These are phyloP conservation scores for Takifugu ocellatus DNA, from an alignment of 2,797 vertebrate species.

Conservation along the genomic window DNA sequence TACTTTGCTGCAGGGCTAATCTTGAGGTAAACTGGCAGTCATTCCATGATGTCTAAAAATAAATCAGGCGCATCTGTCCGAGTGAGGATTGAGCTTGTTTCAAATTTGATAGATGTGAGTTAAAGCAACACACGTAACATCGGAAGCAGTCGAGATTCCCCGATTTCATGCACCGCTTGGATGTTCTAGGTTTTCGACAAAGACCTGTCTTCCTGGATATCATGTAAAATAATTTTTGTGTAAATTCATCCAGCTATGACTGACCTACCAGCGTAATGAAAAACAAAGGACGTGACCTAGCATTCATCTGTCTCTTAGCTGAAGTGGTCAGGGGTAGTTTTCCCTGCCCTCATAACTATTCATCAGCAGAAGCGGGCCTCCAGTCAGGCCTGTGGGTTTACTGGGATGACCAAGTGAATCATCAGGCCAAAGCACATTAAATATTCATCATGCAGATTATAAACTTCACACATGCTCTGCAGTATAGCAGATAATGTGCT, in stretches of 20 bases:
- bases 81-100: slow-evolving; percentile 17
- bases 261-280: slow-evolving; percentile 30
- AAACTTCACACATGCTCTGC: slow-evolving; percentile 25
- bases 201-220: neutral
- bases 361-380: slow-evolving; percentile 31
- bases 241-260: slow-evolving; percentile 5
- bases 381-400: slow-evolving; percentile 28
- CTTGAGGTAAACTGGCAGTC: slow-evolving; percentile 22
- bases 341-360: slow-evolving; percentile 48
- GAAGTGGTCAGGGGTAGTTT: slow-evolving; percentile 28
- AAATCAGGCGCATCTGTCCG: slow-evolving; percentile 22
- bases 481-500: slow-evolving; percentile 4
- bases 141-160: too few species aligned
- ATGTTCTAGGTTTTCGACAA: too few species aligned
- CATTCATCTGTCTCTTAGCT: slow-evolving; percentile 29
- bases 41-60: slow-evolving; percentile 32
- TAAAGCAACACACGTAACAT: too few species aligned
- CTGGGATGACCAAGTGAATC: slow-evolving; percentile 39
- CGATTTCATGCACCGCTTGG: too few species aligned
- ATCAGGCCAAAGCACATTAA: slow-evolving; percentile 28
- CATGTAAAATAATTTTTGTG: too few species aligned
- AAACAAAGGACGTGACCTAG: slow-evolving; percentile 29
- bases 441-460: slow-evolving; percentile 33
- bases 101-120: too few species aligned
- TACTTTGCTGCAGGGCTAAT: slow-evolving; percentile 16